phyloP scores from a whole-genome alignment of 1,140 invertebrate genomes.

The Monochamus saltuarius region DNA sequence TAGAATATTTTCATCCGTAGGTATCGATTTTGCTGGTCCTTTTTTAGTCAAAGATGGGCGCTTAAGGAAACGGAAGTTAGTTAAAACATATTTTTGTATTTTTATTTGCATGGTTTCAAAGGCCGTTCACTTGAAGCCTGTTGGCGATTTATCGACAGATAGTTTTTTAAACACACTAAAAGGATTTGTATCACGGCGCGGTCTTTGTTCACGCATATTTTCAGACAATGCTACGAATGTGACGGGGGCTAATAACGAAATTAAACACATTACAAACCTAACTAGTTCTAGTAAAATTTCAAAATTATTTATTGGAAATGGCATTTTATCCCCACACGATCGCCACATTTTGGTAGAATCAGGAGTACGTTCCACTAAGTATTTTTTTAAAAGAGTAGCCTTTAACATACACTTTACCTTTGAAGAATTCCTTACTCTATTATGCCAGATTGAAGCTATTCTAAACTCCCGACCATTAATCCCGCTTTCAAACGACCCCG shows the following conservation, averaged over 20 bases:
- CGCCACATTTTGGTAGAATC: constrained; percentile 46
- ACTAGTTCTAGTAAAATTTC: neutral
- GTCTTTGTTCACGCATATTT: constrained; percentile 34
- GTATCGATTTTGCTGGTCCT: constrained; percentile 28
- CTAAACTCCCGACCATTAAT: constrained; percentile 36
- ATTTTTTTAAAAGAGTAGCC: constrained; percentile 26
- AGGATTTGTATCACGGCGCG: constrained; percentile 42
- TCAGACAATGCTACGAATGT: constrained; percentile 28
- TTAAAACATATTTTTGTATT: constrained; percentile 14
- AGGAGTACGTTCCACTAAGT: constrained; percentile 41
- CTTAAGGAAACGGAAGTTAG: neutral
- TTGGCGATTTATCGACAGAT: constrained; percentile 5
- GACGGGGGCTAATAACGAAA: constrained; percentile 3
- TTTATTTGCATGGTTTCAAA: constrained; percentile 9
- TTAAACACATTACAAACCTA: neutral
- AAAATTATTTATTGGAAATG: too few species aligned
- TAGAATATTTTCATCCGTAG: constrained; percentile 40
- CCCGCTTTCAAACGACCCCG: constrained; percentile 28
- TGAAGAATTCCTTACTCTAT: constrained; percentile 40
- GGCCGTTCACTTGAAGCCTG: constrained; percentile 6
- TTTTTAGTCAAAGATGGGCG: constrained; percentile 12
- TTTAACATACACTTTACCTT: constrained; percentile 42
- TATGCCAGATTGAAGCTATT: constrained; percentile 36
- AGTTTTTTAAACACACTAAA: constrained; percentile 25
- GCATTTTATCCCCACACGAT: constrained; percentile 47